Conservation (phyloP, 2,888 invertebrate species). For the Autographa pulchrina region DNA sequence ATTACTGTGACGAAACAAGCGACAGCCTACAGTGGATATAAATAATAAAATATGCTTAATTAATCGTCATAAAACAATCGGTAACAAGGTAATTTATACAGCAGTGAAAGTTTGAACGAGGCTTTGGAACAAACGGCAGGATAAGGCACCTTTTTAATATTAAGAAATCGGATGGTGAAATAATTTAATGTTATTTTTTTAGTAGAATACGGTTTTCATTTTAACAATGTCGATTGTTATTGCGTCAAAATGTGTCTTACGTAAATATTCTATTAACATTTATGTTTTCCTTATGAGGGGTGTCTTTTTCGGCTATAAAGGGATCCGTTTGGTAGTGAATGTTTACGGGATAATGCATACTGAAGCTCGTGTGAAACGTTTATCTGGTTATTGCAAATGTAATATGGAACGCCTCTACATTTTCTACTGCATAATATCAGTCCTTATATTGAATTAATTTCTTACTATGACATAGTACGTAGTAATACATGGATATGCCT, state of each 20-base stretch:
- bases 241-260: not conserved
- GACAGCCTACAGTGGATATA: conserved; percentile 6
- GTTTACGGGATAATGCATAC: conserved; percentile 6
- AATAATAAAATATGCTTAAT: conserved; percentile 28
- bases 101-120: conserved; percentile 34
- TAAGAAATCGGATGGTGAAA: not conserved
- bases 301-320: not conserved
- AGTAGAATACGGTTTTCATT: not conserved
- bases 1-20: conserved; percentile 22
- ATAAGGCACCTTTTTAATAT: conserved; percentile 15
- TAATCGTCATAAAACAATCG: conserved; percentile 34
- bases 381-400: not conserved
- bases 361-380: not conserved
- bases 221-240: not conserved
- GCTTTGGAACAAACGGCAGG: conserved; percentile 9
- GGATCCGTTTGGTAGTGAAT: not conserved
- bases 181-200: not conserved
- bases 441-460: conserved; percentile 16
- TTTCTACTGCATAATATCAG: conserved; percentile 7
- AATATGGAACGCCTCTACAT: not conserved
- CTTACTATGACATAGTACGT: conserved; percentile 18
- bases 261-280: not conserved
- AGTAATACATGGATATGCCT: conserved; percentile 44
- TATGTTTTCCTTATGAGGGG: not conserved
- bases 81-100: conserved; percentile 24